Evolutionary conservation across 1,140 invertebrate species (phyloP).

Genomic region (Trinorchestia longiramus): DNA sequence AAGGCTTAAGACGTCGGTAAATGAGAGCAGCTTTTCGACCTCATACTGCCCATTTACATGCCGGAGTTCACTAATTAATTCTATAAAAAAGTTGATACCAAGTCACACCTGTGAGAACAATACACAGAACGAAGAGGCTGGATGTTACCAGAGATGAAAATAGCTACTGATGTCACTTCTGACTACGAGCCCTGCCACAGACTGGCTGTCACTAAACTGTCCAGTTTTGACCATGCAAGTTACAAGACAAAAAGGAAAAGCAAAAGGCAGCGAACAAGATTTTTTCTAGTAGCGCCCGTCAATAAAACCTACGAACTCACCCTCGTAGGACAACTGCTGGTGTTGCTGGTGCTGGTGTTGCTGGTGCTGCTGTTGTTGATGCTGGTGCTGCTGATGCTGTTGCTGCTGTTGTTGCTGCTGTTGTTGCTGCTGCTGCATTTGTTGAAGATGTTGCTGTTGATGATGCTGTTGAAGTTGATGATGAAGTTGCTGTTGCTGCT

Average conservation of each 20-base stretch:
- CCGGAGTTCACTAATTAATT: no score
- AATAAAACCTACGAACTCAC: not conserved
- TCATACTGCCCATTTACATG: not conserved
- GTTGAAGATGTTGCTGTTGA: slow-evolving; percentile 21
- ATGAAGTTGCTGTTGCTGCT: slow-evolving; percentile 29
- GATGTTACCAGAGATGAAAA: no score
- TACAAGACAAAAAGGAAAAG: not conserved
- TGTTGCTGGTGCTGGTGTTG: not conserved
- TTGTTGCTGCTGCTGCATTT: not conserved
- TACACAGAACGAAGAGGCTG: no score
- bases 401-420: slow-evolving; percentile 15
- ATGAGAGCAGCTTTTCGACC: not conserved
- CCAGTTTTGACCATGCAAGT: not conserved
- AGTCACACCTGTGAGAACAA: no score
- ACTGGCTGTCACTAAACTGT: not conserved
- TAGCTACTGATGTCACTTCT: no score
- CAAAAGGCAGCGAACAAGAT: not conserved
- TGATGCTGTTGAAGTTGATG: slow-evolving; percentile 29
- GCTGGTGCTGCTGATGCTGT: slow-evolving; percentile 11
- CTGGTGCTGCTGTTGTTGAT: slow-evolving; percentile 12
- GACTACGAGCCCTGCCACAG: not conserved
- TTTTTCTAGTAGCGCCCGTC: not conserved
- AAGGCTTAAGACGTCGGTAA: not conserved
- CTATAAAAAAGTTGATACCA: no score
- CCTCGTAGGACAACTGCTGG: not conserved